Evolutionary conservation across 2,888 invertebrate species (phyloP), one percentile per base, ranked within the genome.

Genomic region (Drosophila mimica): DNA sequence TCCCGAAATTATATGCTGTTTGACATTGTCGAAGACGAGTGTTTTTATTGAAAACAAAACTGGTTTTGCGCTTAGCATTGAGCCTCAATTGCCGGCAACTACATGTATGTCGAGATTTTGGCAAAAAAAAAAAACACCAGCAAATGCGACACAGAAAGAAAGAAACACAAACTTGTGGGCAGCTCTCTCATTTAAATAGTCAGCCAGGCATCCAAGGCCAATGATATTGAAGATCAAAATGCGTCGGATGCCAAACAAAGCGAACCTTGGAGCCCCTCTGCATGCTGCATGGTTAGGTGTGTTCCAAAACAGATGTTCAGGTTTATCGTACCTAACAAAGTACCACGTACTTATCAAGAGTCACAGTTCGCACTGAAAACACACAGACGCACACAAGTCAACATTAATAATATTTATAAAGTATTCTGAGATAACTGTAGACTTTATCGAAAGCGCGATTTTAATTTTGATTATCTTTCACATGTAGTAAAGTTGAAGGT

Each of bases 21-120:
- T 61, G 60, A 43, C 71, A 66, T 70, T 58, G 69, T 54, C 64
- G 70, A 71, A 67, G 74, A 54, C 34, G 54, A 60, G 67, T 70
- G 70, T 71, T 66, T 54, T 63, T 30, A 66, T 30, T 48, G 17
- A 77, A 85, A 15, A 25, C 15, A 46, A 46, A 46, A 88, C 83
- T 85, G 83, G 88, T 88, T 84, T 82, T 46, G 40, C 34, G 67
- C 52, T 88, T 88, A 85, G 60, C 83, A 83, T 83, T 83, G 83
- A 85, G 72, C 38, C 36, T 71, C 69, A 66, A 81, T 71, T 71
- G 78, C 74, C 76, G 71, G 70, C 58, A 71, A 71, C 64, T 76
- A 80, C 70, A 80, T 49, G 48, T 40, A 43, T 52, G 40, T 48
- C 51, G 52, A 48, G 40, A 53, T 34, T 64, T 62, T 64, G 66